phyloP scores from a whole-genome alignment of 2,888 invertebrate species.

The Macaria notata region DNA sequence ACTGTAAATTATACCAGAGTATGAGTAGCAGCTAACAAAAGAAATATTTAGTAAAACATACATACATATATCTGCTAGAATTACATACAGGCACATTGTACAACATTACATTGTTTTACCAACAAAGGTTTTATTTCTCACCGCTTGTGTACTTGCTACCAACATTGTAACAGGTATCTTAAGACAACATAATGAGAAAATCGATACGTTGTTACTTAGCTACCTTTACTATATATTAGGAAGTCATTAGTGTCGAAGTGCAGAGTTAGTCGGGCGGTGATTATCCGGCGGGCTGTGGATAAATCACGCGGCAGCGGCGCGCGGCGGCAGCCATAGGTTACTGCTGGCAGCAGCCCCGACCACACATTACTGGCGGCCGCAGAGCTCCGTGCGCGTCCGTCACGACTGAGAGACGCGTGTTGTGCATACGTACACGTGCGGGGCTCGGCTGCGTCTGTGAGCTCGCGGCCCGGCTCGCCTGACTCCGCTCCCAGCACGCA shows the following conservation, averaged over 20 bases:
- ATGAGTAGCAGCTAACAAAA: slow-evolving; percentile 13
- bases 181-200: too few species aligned
- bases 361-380: slow-evolving; percentile 23
- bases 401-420: slow-evolving; percentile 19
- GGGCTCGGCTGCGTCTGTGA: neutral
- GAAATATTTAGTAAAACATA: neutral
- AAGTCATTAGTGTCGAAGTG: neutral
- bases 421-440: slow-evolving; percentile 9
- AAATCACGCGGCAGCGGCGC: slow-evolving; percentile 16
- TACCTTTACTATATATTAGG: too few species aligned
- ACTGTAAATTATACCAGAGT: slow-evolving; percentile 49
- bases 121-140: too few species aligned
- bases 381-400: slow-evolving; percentile 18
- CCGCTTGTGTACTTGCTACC: too few species aligned
- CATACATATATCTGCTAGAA: neutral
- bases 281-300: slow-evolving; percentile 12
- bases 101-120: too few species aligned
- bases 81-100: too few species aligned
- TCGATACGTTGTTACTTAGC: too few species aligned
- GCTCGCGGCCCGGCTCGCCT: slow-evolving; percentile 1
- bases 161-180: too few species aligned
- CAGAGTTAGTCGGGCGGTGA: slow-evolving; percentile 5
- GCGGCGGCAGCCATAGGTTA: slow-evolving; percentile 20
- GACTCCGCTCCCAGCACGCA: slow-evolving; percentile 15
- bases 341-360: slow-evolving; percentile 14